These are phyloP conservation scores for Puffinus mauretanicus DNA, from an alignment of 2,113 vertebrate genomes.

Conservation along the genomic window DNA sequence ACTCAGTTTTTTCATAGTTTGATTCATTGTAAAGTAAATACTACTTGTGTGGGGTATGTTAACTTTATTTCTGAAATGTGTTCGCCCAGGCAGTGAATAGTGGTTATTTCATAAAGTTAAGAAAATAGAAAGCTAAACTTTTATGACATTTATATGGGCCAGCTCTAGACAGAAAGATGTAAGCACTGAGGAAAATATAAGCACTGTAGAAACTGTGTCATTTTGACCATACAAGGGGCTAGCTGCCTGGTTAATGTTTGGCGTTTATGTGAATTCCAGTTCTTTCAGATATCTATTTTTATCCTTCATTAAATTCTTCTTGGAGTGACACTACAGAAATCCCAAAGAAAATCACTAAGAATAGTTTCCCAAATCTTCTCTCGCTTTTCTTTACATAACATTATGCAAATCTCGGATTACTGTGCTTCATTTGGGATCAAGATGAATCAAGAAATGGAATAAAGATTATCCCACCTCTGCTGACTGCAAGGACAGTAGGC, in stretches of 20 bases:
- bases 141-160: neutral
- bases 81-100: neutral
- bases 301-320: constrained; percentile 32
- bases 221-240: constrained; percentile 56
- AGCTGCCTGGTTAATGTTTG: constrained; percentile 13
- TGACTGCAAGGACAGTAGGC: neutral
- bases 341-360: neutral
- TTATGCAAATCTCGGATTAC: neutral
- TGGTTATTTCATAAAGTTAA: constrained; percentile 1
- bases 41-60: neutral
- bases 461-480: neutral
- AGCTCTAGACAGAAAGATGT: neutral
- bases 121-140: constrained; percentile 37
- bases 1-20: neutral
- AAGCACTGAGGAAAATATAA: constrained; percentile 31
- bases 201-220: constrained; percentile 4
- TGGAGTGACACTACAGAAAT: neutral
- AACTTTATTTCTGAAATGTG: constrained; percentile 34
- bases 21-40: constrained; percentile 15
- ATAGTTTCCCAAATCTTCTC: neutral
- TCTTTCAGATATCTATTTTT: constrained; percentile 55
- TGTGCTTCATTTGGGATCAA: neutral
- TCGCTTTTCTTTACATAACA: neutral
- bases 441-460: neutral
- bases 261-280: constrained; percentile 37